Evolutionary conservation across 2,113 vertebrate species (phyloP), one percentile per base, ranked within the genome.

Genomic region (Echinops telfairi): DNA sequence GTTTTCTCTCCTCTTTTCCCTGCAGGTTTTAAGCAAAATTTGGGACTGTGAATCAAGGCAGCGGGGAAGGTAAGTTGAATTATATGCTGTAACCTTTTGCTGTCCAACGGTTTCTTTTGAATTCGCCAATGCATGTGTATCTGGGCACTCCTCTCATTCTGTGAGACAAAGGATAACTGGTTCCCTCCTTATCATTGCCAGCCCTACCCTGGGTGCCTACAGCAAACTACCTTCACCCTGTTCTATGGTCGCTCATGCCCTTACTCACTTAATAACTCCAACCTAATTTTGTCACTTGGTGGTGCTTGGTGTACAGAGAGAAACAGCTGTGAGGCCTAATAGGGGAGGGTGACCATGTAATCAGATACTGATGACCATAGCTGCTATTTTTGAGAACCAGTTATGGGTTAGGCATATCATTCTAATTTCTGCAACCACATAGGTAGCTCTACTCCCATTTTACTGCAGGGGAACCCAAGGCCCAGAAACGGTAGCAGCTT

Each of bases 41-140:
- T 97, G 96, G 97, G 96, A 97, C 98, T 98, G 97, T 98, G 98
- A 98, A 98, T 97, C 95, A 97, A 98, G 96, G 97, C 97, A 96
- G 89, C 97, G 97, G 98, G 98, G 98, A 97, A 95, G 47, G 98
- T 98, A 95, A 89, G 91, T 97, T 85, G 87, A 94, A 97, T 97
- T 96, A 95, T 97, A 77, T 93, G 29, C 29, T 85, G 94, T 87
- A 36, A 88, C 83, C 86, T 58, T 60, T 78, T 86, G 70, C 89
- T 92, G 95, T 95, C 93, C 93, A 89, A 96, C 62, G 86, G 38
- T 94, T 97, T 95, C 81, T 86, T 92, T 90, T 75, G 53, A 92
- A 88, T 84, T 90, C 89, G 38, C 80, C 60, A 62, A 10, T 81
- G 70, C 11, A 23, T 33, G 29, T 57, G 66, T 77, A 70, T 75